phyloP scores from a whole-genome alignment of 37 sponge, comb jelly and placozoan species.

The Halisarca cf. caerulea region DNA sequence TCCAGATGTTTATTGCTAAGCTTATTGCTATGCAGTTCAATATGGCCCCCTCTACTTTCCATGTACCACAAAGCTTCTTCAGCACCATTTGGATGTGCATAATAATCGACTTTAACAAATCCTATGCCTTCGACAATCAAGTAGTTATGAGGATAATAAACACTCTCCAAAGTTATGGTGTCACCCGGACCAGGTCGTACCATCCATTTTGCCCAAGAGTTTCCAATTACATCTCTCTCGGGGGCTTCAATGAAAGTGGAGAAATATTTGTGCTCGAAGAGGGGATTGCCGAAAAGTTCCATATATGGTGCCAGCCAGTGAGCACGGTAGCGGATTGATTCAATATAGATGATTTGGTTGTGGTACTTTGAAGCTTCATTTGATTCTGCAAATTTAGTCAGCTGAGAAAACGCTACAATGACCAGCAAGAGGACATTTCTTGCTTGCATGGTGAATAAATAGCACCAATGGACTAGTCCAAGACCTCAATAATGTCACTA shows the following conservation, averaged over 20 bases:
- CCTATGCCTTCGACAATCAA: background rate
- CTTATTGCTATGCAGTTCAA: background rate
- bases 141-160: background rate
- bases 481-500: no score
- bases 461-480: no score
- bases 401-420: background rate
- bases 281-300: no score
- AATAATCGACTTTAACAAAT: background rate
- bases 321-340: constrained; percentile 1
- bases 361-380: background rate
- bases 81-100: background rate
- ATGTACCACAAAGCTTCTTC: background rate
- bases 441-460: no score
- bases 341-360: background rate
- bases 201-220: background rate
- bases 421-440: background rate
- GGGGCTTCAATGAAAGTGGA: background rate
- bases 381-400: background rate
- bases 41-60: background rate
- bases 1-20: background rate
- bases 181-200: background rate
- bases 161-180: background rate
- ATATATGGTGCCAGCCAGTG: background rate
- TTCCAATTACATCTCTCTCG: background rate
- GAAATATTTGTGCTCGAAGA: background rate